Conservation (phyloP, 2,888 invertebrate genomes). For the Megaustenia siamemsis region DNA sequence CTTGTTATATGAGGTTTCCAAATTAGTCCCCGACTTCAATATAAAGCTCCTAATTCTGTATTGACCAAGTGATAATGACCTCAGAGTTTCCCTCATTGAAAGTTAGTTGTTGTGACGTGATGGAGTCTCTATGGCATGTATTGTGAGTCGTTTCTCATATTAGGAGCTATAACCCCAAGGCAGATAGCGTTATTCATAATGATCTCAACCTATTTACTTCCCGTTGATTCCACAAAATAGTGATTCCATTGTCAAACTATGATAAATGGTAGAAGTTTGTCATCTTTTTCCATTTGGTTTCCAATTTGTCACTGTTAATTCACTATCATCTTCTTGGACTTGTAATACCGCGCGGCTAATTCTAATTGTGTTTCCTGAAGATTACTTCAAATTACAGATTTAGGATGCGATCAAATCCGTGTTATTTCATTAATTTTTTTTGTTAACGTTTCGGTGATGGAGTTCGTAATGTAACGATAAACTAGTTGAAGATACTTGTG, state of each 20-base stretch:
- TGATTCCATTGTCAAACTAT: neutral
- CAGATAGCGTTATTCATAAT: neutral
- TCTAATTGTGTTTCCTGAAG: neutral
- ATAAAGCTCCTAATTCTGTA: neutral
- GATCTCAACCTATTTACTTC: neutral
- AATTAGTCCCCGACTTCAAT: conserved; percentile 4
- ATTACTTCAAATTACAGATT: neutral
- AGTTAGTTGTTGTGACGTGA: neutral
- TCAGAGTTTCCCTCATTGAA: neutral
- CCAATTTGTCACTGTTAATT: neutral
- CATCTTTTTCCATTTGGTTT: neutral
- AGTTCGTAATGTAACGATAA: too few species aligned
- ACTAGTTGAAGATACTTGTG: too few species aligned
- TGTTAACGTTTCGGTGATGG: too few species aligned
- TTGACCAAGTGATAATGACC: conserved; percentile 2
- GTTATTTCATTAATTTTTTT: too few species aligned
- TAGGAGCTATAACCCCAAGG: neutral
- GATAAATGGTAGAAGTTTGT: neutral
- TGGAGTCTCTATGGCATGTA: neutral
- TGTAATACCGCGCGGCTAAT: neutral
- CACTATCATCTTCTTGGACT: neutral
- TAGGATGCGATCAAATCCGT: neutral
- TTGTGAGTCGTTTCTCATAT: neutral
- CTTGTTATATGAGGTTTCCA: neutral
- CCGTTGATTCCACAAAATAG: conserved; percentile 5